Evolutionary conservation across 2,797 vertebrate species (phyloP), one percentile per base, ranked within the genome.

Genomic region (Apogon hyalosoma): DNA sequence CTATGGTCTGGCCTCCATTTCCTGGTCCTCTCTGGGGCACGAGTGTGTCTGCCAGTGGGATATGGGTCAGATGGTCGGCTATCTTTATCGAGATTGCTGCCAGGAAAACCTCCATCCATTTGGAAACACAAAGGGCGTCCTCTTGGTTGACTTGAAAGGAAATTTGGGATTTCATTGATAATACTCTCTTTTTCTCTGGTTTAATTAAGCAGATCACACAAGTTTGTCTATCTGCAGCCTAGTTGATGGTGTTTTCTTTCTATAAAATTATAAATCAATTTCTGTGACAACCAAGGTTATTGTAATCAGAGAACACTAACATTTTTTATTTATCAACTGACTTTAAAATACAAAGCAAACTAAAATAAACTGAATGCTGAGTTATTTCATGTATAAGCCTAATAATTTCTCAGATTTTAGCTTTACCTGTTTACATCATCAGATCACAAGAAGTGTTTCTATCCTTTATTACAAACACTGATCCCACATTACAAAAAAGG

Each of bases 51-150:
- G 88, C 80, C 86, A 87, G 91, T 91, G 86, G 84, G 89, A 92
- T 88, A 79, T 89, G 83, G 90, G 90, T 94, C 93, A 91, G 90
- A 92, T 93, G 90, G 88, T 83, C 76, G 48, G 52, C 84, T 88
- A 85, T 92, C 88, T 90, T 90, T 84, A 85, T 81, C 70, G 59
- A 77, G 55, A 64, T 64, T 19, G 8, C 52, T 84, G 80, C 85
- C 84, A 90, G 79, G 84, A 89, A 89, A 88, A 85, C 70, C 77
- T 83, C 69, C 72, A 83, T 80, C 61, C 75, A 69, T 82, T 83
- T 79, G 68, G 77, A 77, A 83, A 82, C 40, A 28, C 63, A 87
- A 77, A 72, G 69, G 80, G 63, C 41, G 28, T 76, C 76, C 80
- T 80, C 71, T 58, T 79, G 63, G 41, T 76, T 69, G n/a, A 58